Evolutionary conservation across 1,140 invertebrate species (phyloP).

Genomic region (Ylistrum balloti): DNA sequence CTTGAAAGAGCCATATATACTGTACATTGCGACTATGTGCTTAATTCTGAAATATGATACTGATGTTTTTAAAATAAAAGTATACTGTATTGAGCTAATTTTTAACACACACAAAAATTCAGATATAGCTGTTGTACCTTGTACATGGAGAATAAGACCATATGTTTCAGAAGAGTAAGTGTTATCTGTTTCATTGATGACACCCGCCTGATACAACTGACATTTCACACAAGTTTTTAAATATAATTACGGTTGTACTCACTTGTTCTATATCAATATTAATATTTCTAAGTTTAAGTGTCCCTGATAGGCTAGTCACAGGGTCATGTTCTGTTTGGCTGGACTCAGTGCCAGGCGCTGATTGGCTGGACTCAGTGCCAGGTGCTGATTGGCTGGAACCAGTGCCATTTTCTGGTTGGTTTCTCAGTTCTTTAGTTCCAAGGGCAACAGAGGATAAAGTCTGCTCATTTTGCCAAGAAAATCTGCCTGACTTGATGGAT

Average conservation of each 20-base stretch:
- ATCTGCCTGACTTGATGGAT: constrained; percentile 44
- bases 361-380: neutral
- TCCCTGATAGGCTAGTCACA: constrained; percentile 17
- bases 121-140: too few species aligned
- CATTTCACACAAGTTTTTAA: too few species aligned
- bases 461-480: constrained; percentile 51
- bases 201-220: too few species aligned
- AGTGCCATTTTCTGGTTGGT: neutral
- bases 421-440: neutral
- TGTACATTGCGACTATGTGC: too few species aligned
- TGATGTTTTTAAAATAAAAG: too few species aligned
- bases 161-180: too few species aligned
- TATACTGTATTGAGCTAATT: too few species aligned
- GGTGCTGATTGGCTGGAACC: neutral
- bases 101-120: too few species aligned
- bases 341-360: neutral
- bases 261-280: constrained; percentile 58
- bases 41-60: too few species aligned
- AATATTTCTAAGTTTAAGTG: constrained; percentile 56
- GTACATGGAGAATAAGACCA: too few species aligned
- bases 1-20: too few species aligned
- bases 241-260: neutral
- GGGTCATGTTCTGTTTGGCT: constrained; percentile 3
- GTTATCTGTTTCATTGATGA: too few species aligned
- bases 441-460: neutral